Base-by-base conservation (phyloP, 2,888 invertebrate genomes). In the Dicranocentrus wangi region DNA sequence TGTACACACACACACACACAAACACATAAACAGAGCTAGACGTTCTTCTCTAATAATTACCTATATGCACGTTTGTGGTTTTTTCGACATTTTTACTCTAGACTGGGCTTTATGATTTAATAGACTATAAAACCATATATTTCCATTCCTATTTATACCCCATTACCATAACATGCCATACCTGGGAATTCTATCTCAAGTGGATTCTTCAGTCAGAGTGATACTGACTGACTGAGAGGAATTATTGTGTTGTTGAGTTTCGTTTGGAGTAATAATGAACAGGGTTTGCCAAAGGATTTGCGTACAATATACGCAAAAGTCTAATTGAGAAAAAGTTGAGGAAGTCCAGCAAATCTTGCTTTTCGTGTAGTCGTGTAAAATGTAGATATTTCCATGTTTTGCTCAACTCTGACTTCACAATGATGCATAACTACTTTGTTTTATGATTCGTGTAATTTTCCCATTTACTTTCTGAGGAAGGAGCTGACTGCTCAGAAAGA, bases 251-350 rank as follows among this genome's bases (percentile, higher is more conserved):
- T 39, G 39, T 13, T 39, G 5, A 13, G 5, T 39, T 13, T 39
- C 39, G 13, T 39, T 13, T 8, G 13, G 39, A 39, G 39, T 39
- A 39, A 13, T 8, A 39, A 13, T 8, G 39, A 17, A 23, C 5
- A 25, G 15, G 23, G 55, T 55, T 55, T 55, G 55, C 25, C 10
- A 1, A 5, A 55, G 39, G 5, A 13, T n/a, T n/a, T n/a, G n/a
- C n/a, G n/a, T n/a, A n/a, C n/a, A n/a, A n/a, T n/a, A n/a, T n/a
- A n/a, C n/a, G 13, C 10, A n/a, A 47, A 47, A n/a, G 15, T n/a
- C 2, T n/a, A 68, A 76, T 43, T 43, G 61, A 47, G 60, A 66
- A 43, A 60, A 68, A 76, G 32, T 76, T 76, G 76, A 76, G 76
- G 76, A 76, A 76, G 76, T 76, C 47, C 47, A 76, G 32, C n/a